Base-by-base conservation (phyloP, 1,140 invertebrate genomes). In the Eurosta solidaginis region DNA sequence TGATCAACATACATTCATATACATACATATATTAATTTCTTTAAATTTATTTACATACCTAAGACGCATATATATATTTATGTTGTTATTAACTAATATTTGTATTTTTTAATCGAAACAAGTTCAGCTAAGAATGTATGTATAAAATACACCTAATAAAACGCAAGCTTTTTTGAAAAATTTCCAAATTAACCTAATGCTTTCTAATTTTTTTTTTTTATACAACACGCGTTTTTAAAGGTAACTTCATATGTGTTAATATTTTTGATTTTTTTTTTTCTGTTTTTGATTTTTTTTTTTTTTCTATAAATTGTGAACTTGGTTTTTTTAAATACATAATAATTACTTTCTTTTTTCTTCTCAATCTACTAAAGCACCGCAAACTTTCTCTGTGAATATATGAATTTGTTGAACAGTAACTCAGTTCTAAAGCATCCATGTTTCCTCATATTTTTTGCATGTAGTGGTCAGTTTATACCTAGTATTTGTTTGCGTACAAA, bases 101-200 rank as follows among this genome's bases (percentile, higher is more conserved):
- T 14, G 20, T 40, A 3, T 36, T 68, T 68, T n/a, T n/a, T n/a
- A n/a, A 68, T 6, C 22, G 33, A 68, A 68, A 29, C 59, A 36
- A 68, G 29, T 59, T 59, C 29, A 33, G 33, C 54, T 59, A 59
- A n/a, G n/a, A n/a, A n/a, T n/a, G n/a, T n/a, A n/a, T n/a, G 25
- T 17, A 59, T 59, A 59, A 59, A 59, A 59, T 59, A 59, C 25
- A 59, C n/a, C n/a, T n/a, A n/a, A n/a, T 25, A 59, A 59, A 59
- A 33, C 22, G 27, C 22, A 68, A 29, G 33, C 6, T 1, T n/a
- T 20, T 22, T 68, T 7, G 29, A 22, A 14, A 29, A 59, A n/a
- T n/a, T n/a, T n/a, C n/a, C n/a, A n/a, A n/a, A n/a, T 29, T 17
- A 3, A 14, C 54, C 54, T 59, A 54, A 12, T 25, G 50, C 50